Conservation (phyloP, 2,797 vertebrate species). For the Artibeus jamaicensis region DNA sequence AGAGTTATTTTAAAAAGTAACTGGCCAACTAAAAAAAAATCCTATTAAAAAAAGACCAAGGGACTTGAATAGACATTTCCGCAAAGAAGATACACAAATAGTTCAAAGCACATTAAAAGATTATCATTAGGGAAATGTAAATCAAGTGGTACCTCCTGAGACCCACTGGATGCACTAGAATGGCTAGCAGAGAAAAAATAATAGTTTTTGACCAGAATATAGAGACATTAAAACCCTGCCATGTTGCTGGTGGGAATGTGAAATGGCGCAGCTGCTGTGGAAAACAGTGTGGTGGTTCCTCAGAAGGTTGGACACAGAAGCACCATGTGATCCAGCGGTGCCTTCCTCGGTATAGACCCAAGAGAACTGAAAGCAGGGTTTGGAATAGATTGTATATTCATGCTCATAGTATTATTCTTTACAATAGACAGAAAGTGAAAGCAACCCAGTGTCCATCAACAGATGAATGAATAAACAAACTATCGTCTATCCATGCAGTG, state of each 20-base stretch:
- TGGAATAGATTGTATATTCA: too few species aligned
- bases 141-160: neutral
- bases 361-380: neutral
- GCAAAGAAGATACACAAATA: neutral
- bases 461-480: neutral
- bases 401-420: neutral
- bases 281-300: neutral
- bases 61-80: neutral
- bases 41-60: neutral
- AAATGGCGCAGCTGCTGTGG: neutral
- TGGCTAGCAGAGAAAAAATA: neutral
- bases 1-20: neutral
- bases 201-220: neutral
- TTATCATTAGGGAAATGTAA: neutral
- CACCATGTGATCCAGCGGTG: neutral
- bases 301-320: neutral
- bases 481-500: rapidly evolving
- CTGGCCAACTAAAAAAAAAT: neutral
- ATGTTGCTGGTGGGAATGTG: neutral
- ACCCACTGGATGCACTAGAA: neutral
- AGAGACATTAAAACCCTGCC: neutral
- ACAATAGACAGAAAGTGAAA: neutral
- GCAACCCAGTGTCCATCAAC: neutral
- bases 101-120: neutral
- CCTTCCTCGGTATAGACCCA: neutral